Conservation (phyloP, 2,113 vertebrate genomes). For the Formicarius rufipectus region DNA sequence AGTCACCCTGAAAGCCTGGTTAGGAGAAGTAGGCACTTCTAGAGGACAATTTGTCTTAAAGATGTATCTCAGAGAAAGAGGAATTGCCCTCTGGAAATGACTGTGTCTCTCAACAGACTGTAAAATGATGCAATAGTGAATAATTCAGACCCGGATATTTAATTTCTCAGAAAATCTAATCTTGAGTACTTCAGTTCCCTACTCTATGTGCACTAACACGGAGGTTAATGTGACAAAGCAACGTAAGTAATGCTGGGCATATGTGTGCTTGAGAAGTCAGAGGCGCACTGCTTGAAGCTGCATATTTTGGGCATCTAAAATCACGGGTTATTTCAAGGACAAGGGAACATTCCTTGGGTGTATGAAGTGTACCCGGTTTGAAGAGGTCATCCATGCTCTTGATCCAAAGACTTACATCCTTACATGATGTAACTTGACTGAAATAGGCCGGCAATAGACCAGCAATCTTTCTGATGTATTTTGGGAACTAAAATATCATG, state of each 20-base stretch:
- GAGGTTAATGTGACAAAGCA: neutral
- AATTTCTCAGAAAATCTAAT: neutral
- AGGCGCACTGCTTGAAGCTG: neutral
- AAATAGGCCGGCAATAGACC: neutral
- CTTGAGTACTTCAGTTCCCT: neutral
- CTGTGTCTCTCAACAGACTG: neutral
- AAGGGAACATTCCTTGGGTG: neutral
- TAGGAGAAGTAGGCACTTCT: neutral
- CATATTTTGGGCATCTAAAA: neutral
- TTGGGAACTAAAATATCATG: neutral
- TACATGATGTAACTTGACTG: neutral
- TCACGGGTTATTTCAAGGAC: neutral
- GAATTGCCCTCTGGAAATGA: neutral
- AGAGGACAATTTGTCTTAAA: neutral
- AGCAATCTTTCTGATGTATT: neutral
- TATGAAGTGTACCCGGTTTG: neutral
- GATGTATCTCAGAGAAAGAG: neutral
- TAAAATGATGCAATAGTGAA: neutral
- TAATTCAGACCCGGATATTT: neutral
- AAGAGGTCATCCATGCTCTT: neutral
- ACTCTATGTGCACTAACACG: neutral
- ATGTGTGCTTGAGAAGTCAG: neutral
- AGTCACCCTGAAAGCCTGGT: neutral
- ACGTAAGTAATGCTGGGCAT: neutral
- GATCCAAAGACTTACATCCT: neutral